phyloP scores from a whole-genome alignment of 1,140 invertebrate species.

The Sitodiplosis mosellana region DNA sequence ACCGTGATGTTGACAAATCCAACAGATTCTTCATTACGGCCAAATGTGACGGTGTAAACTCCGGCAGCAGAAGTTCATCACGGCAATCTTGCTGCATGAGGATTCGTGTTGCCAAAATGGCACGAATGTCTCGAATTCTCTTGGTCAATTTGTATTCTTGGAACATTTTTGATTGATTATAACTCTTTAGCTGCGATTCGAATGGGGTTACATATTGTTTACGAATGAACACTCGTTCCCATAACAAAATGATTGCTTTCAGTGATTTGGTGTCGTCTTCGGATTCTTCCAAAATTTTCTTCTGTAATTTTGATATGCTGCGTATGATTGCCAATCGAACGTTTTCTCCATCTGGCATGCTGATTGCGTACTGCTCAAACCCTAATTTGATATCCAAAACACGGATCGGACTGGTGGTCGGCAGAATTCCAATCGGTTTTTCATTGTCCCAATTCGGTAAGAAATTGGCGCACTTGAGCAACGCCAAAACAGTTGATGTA shows the following conservation, averaged over 20 bases:
- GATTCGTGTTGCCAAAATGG: conserved; percentile 42
- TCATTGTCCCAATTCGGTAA: conserved; percentile 37
- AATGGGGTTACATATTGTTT: conserved; percentile 3
- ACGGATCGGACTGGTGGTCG: background rate
- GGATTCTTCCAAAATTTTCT: conserved; percentile 34
- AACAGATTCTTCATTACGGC: conserved; percentile 43
- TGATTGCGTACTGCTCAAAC: conserved; percentile 19
- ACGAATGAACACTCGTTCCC: conserved; percentile 5
- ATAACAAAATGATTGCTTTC: conserved; percentile 34
- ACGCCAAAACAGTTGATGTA: conserved; percentile 26
- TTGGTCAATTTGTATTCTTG: conserved; percentile 40
- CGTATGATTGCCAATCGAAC: conserved; percentile 34
- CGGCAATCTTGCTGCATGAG: conserved; percentile 47
- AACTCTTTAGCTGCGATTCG: conserved; percentile 5
- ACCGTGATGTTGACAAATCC: conserved; percentile 42
- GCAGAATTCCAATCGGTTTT: conserved; percentile 14
- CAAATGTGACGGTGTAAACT: conserved; percentile 36
- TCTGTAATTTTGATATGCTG: conserved; percentile 32
- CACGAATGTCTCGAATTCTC: conserved; percentile 38
- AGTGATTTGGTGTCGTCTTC: conserved; percentile 64
- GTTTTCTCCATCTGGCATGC: conserved; percentile 43
- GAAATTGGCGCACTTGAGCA: conserved; percentile 34
- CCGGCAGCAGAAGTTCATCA: conserved; percentile 21
- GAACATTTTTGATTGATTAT: conserved; percentile 8
- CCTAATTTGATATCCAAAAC: conserved; percentile 21